Evolutionary conservation across 2,797 vertebrate species (phyloP).

Genomic region (Lutjanus argentimaculatus): DNA sequence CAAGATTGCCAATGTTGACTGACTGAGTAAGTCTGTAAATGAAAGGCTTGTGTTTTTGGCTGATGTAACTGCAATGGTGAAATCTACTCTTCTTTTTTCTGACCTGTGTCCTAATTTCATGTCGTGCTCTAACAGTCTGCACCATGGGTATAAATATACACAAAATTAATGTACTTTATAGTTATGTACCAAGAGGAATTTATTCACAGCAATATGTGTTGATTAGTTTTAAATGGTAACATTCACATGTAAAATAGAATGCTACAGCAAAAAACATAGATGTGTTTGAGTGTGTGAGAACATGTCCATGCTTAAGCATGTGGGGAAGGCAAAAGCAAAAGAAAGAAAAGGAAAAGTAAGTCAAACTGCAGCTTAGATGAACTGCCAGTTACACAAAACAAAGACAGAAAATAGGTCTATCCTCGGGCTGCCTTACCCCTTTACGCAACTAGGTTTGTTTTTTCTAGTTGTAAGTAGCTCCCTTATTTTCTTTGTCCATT

Average conservation of each 20-base stretch:
- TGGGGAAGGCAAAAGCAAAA: background rate
- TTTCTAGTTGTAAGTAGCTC: background rate
- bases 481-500: background rate
- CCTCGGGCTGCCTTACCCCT: background rate
- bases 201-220: background rate
- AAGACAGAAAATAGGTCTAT: background rate
- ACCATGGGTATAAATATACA: background rate
- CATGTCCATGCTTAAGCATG: background rate
- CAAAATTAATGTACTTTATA: background rate
- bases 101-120: background rate
- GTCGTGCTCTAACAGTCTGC: background rate
- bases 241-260: background rate
- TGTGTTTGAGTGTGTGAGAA: background rate
- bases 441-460: background rate
- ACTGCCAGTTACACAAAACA: background rate
- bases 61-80: background rate
- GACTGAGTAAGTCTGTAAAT: background rate
- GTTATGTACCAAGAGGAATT: background rate
- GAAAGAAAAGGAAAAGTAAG: background rate
- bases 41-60: background rate
- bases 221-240: background rate
- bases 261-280: too few relatives aligned
- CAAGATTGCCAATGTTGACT: background rate
- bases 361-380: too few relatives aligned
- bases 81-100: background rate